phyloP scores from a whole-genome alignment of 2,888 invertebrate genomes.

The Oconnorella tubifera region DNA sequence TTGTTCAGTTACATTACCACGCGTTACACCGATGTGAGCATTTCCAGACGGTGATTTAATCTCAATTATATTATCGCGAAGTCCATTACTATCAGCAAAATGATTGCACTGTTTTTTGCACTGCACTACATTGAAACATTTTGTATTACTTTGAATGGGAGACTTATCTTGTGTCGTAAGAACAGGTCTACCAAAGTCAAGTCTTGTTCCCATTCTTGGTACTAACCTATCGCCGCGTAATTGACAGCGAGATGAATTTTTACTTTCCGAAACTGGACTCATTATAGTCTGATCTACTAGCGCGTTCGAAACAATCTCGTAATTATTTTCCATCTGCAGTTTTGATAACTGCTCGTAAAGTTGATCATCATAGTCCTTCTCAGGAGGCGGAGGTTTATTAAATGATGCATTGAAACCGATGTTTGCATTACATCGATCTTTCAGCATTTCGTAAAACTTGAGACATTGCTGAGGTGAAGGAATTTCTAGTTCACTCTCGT shows the following conservation, averaged over 20 bases:
- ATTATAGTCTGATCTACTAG: neutral
- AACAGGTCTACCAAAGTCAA: conserved; percentile 38
- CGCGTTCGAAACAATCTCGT: neutral
- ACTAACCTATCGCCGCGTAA: conserved; percentile 36
- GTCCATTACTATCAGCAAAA: too few species aligned
- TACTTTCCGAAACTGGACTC: too few species aligned
- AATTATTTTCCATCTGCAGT: neutral
- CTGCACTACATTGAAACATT: too few species aligned
- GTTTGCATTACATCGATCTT: conserved; percentile 5
- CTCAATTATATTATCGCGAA: too few species aligned
- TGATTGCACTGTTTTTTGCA: neutral
- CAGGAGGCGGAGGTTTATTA: too few species aligned
- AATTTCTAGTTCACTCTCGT: neutral
- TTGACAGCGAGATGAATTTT: too few species aligned
- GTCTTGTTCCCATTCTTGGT: conserved; percentile 53
- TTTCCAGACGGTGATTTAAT: too few species aligned
- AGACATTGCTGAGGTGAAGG: conserved; percentile 1
- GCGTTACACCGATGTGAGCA: too few species aligned
- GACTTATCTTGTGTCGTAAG: neutral
- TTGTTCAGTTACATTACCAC: too few species aligned
- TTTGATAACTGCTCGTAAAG: neutral
- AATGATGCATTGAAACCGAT: neutral
- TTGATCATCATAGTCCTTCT: neutral
- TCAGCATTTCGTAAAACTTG: conserved; percentile 4
- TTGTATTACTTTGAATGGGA: too few species aligned